Base-by-base conservation (phyloP, 1,140 invertebrate species). In the Lerema accius region DNA sequence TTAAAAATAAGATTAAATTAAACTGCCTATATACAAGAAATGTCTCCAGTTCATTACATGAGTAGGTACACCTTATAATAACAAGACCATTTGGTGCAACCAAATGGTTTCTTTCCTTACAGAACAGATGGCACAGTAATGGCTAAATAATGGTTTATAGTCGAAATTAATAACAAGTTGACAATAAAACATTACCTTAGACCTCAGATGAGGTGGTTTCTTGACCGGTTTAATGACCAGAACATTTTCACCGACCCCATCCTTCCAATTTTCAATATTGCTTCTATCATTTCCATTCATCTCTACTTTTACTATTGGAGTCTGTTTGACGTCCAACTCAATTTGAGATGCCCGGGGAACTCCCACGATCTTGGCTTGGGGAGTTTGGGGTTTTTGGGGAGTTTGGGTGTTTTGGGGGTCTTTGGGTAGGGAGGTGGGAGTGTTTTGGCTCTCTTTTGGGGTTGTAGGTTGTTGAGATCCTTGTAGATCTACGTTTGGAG, bases 121-220 rank as follows among this genome's bases (percentile, higher is more conserved):
- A n/a, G n/a, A n/a, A n/a, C n/a, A n/a, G n/a, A n/a, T n/a, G n/a
- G n/a, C n/a, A n/a, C n/a, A n/a, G n/a, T n/a, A n/a, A n/a, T n/a
- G n/a, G n/a, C n/a, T n/a, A n/a, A n/a, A n/a, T n/a, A n/a, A n/a
- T n/a, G n/a, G n/a, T n/a, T n/a, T n/a, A n/a, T n/a, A n/a, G n/a
- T n/a, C n/a, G n/a, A n/a, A n/a, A n/a, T n/a, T n/a, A n/a, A n/a
- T n/a, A n/a, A n/a, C n/a, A n/a, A n/a, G n/a, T n/a, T n/a, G n/a
- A n/a, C 15, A 43, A 51, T 15, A 51, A 61, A 55, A 67, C 43
- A 65, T 65, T 89, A 94, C 93, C 83, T 94, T 94, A 7, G 93
- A 94, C 65, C 92, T 89, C 67, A 93, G 86, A 76, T 94, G 93
- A 6, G 93, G 92, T 11, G 93, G 90, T 86, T 95, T 95, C 62